Base-by-base conservation (phyloP, 2,888 invertebrate species). In the Pachliopta kotzebuea region DNA sequence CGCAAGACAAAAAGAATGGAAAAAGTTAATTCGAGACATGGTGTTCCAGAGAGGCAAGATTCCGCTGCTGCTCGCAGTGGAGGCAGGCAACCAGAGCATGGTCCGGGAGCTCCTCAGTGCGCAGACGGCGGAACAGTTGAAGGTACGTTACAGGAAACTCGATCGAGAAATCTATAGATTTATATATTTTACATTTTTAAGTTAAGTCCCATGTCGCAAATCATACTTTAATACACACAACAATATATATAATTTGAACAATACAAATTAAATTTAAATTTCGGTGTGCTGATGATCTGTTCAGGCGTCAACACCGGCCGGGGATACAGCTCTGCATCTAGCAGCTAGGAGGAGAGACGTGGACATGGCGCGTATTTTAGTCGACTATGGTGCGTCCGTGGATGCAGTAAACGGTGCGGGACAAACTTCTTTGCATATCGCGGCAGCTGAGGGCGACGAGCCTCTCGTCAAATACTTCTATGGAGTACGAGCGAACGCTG, bases 371-470 rank as follows among this genome's bases (percentile, higher is more conserved):
- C 93, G 97, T 62, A 96, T 98, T 72, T 93, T 99, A 75, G 96
- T 98, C 42, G 98, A 99, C 85, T 96, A 96, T 76, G 98, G 98
- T 49, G 96, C 98, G 9, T 94, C 94, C 69, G 96, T 99, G 66
- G 99, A 99, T 80, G 95, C 96, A 63, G 96, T 96, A 82, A 99
- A 99, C 82, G 96, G 96, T 4, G 96, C 98, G 66, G 99, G 99
- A 0, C 97, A 98, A 85, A 98, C 99, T 0, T 94, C 99, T 0
- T 89, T 99, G 58, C 99, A 99, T 83, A 96, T 99, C 72, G 98
- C 98, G 0, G 98, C 99, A 4, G 97, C 97, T 45, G 97, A 98
- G 80, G 99, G 99, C 0, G 99, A 99, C 80, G 99, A 99, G 79
- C 94, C 95, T 0, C 91, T 99, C 69, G 96, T 99, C 55, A 99